A percentile compares a stretch with the other conserved stretches of the same genome.
phyloP scores from a whole-genome alignment of 2,113 vertebrate species.

The Neofelis nebulosa region DNA sequence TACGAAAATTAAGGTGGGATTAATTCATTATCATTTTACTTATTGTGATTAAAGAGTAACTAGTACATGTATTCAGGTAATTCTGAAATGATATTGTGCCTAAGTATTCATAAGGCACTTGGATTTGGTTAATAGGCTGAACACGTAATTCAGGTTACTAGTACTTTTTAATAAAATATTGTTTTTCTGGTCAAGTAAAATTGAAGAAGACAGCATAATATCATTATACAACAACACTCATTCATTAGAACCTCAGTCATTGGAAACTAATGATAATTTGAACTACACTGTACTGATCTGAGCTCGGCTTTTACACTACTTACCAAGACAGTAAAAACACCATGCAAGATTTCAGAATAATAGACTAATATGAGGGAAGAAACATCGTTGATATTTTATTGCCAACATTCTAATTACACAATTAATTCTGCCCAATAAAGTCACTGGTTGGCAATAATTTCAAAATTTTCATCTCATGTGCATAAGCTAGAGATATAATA shows the following conservation, averaged over 20 bases:
- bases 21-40: background rate
- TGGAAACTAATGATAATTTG: constrained; percentile 50
- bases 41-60: background rate
- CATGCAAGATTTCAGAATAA: constrained; percentile 29
- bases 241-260: constrained; percentile 11
- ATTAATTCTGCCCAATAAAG: background rate
- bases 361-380: background rate
- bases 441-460: background rate
- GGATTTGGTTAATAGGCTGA: background rate
- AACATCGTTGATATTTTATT: background rate
- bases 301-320: background rate
- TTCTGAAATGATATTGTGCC: background rate
- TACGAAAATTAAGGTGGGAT: background rate
- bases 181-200: constrained; percentile 5
- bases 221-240: background rate
- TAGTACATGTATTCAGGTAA: background rate
- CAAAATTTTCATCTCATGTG: background rate
- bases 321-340: constrained; percentile 4
- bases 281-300: background rate
- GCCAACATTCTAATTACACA: background rate
- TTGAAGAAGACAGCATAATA: background rate
- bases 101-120: background rate
- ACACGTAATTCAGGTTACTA: background rate
- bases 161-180: background rate
- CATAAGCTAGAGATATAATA: background rate